Percentiles rank a stretch among this genome's conserved stretches.
Evolutionary conservation across 2,113 vertebrate species (phyloP).

Genomic region (Oxyura jamaicensis): DNA sequence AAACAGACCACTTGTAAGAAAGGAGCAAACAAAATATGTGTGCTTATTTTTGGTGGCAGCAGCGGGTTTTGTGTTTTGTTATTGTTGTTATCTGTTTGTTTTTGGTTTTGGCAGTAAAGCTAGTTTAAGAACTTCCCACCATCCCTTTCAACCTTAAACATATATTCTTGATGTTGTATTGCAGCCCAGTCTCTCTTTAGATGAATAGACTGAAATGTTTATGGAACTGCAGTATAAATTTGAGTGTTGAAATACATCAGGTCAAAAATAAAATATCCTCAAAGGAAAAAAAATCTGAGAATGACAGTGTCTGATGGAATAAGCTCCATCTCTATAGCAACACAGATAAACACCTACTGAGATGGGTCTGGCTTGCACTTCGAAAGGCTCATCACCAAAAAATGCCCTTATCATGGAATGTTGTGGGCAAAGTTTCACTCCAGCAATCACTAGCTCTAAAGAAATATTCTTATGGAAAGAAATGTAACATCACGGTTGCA

Average conservation of each 20-base stretch:
- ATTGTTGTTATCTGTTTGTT: not conserved
- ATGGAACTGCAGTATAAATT: not conserved
- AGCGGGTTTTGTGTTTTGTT: no score
- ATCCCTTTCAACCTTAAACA: not conserved
- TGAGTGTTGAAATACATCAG: not conserved
- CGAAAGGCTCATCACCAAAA: not conserved
- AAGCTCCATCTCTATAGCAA: not conserved
- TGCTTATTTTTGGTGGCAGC: no score
- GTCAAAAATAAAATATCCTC: not conserved
- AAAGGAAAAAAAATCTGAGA: not conserved
- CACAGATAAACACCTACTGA: not conserved
- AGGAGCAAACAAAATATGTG: not conserved
- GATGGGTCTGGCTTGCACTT: not conserved
- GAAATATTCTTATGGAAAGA: not conserved
- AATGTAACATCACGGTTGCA: not conserved
- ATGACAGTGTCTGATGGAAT: not conserved
- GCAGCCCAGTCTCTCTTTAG: not conserved
- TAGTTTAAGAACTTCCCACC: not conserved
- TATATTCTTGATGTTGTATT: not conserved
- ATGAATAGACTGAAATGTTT: not conserved
- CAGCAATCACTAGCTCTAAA: not conserved
- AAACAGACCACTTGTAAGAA: not conserved
- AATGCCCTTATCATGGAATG: rapidly evolving
- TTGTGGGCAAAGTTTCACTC: not conserved
- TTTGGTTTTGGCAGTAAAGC: not conserved